These are phyloP conservation scores for Junonia oenone DNA, from an alignment of 2,888 invertebrate species.

Conservation along the genomic window DNA sequence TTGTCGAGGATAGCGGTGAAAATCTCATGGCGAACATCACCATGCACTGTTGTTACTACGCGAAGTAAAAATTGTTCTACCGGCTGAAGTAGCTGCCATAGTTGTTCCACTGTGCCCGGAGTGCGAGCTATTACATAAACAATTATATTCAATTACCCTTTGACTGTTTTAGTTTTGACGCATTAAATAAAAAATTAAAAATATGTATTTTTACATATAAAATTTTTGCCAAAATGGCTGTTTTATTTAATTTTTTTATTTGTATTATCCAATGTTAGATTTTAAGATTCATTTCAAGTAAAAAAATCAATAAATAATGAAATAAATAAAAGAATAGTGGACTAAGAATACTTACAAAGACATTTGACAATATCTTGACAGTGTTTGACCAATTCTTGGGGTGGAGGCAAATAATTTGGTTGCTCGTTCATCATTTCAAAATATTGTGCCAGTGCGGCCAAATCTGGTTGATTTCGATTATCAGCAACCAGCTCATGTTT, in stretches of 20 bases:
- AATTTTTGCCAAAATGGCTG: no score
- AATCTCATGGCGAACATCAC: conserved; percentile 63
- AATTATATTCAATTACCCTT: neutral
- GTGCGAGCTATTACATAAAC: conserved; percentile 42
- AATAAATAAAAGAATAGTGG: neutral
- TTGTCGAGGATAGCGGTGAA: conserved; percentile 78
- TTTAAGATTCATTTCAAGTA: no score
- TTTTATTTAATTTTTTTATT: no score
- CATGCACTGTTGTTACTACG: conserved; percentile 46
- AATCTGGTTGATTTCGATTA: conserved; percentile 56
- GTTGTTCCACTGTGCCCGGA: conserved; percentile 43
- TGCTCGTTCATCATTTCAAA: conserved; percentile 67
- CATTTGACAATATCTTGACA: conserved; percentile 74
- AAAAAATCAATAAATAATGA: no score
- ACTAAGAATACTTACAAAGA: conserved; percentile 57
- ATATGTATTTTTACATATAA: no score
- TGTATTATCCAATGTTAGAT: no score
- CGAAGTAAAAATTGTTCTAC: conserved; percentile 59
- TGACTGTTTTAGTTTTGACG: neutral
- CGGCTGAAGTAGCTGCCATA: conserved; percentile 49
- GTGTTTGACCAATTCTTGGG: conserved; percentile 60
- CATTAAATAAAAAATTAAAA: no score
- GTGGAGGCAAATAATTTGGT: conserved; percentile 39
- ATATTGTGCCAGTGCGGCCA: conserved; percentile 60
- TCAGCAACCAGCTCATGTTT: conserved; percentile 77